Conservation (phyloP, 1,140 invertebrate species). For the Araneus ventricosus region DNA sequence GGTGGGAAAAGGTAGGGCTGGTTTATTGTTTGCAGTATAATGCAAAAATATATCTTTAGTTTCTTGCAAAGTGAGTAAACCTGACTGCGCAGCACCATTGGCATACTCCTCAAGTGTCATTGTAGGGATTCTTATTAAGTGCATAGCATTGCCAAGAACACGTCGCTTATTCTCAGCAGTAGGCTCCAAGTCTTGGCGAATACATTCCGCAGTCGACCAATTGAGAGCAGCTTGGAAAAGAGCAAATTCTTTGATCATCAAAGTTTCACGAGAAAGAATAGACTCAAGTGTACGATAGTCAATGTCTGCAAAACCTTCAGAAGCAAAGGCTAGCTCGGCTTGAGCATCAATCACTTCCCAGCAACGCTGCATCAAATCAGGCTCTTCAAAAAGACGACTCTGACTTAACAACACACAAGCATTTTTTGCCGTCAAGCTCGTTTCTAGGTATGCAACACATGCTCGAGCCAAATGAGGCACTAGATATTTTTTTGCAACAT, state of each 20-base stretch:
- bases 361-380: constrained; percentile 94
- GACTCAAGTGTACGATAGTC: constrained; percentile 93
- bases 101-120: constrained; percentile 95
- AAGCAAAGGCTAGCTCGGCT: constrained; percentile 95
- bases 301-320: constrained; percentile 95
- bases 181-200: constrained; percentile 88
- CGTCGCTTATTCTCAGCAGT: constrained; percentile 84
- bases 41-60: constrained; percentile 95
- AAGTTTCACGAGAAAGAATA: constrained; percentile 91
- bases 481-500: constrained; percentile 96
- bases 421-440: constrained; percentile 94
- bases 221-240: constrained; percentile 93
- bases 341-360: constrained; percentile 96
- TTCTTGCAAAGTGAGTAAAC: constrained; percentile 92
- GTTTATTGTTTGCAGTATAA: constrained; percentile 84
- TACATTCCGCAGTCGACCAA: constrained; percentile 93
- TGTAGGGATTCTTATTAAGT: constrained; percentile 92
- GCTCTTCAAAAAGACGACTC: constrained; percentile 93
- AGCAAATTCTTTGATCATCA: constrained; percentile 94
- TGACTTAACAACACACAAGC: constrained; percentile 94
- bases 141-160: constrained; percentile 87
- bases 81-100: constrained; percentile 92
- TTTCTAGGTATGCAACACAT: constrained; percentile 95
- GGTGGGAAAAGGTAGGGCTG: constrained; percentile 88
- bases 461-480: constrained; percentile 93